Base-by-base conservation (phyloP, 53 echinoderm and acorn worm genomes). In the Holothuria scabra region DNA sequence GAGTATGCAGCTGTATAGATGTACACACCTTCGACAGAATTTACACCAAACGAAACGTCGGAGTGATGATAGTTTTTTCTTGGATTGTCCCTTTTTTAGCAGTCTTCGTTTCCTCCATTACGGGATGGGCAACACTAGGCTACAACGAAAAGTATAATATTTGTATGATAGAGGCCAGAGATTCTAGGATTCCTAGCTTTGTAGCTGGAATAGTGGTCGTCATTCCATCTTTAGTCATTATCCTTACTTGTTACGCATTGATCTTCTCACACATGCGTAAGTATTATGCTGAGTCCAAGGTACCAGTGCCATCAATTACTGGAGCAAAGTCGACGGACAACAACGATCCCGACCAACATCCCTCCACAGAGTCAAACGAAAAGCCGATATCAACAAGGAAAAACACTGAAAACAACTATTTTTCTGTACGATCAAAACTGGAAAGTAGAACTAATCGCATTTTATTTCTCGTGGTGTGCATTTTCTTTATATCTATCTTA, bases 131-230 rank as follows among this genome's bases (percentile, higher is more conserved):
- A 1, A 69, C 69, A 35, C 44, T 69, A 35, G 69, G 69, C n/a
- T 69, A 69, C 69, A 69, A 69, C 30, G 37, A 38, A 20, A 69
- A 69, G 69, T 69, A 69, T 22, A 69, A 69, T n/a, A 69, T 44
- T 8, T 69, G 69, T 24, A 69, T 69, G 9, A 44, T 69, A 22
- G 21, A 14, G 19, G 37, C 69, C 37, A 35, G 44, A 1, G 38
- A 69, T 2, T 69, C 69, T 4, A 41, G 30, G 22, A 19, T 69
- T 1, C 16, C 69, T 8, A 69, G 69, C 23, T 56, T 76, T 29
- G 49, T 69, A 44, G 69, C 69, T 25, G 69, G 69, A 19, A 23
- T 69, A 37, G 69, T 69, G 11, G 44, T 69, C 76, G 3, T 56
- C 55, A 10, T 76, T 25, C 56, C 41, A 41, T 41, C 41, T 2